A percentile compares a stretch with the other conserved stretches of the same genome.
Conservation (phyloP, 1,140 invertebrate genomes). For the Nasonia vitripennis region DNA sequence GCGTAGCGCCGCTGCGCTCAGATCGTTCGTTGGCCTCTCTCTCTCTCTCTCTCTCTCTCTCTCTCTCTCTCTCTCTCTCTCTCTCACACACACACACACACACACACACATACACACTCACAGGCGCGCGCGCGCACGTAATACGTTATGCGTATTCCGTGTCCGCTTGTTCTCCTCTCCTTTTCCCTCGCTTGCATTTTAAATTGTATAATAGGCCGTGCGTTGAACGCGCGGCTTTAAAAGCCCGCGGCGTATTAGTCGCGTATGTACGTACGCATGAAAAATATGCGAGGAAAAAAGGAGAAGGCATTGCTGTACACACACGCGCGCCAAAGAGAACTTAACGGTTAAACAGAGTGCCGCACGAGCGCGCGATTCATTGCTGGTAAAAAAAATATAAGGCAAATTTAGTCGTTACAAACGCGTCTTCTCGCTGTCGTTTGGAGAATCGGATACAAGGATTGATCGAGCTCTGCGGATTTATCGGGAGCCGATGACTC, state of each 20-base stretch:
- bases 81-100: background rate
- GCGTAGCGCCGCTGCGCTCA: background rate
- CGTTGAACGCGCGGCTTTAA: constrained; percentile 54
- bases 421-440: background rate
- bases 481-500: background rate
- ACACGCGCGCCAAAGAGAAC: background rate
- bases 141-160: constrained; percentile 18
- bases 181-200: constrained; percentile 38
- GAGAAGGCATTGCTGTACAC: background rate
- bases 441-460: background rate
- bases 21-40: constrained; percentile 16
- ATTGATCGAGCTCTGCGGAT: background rate
- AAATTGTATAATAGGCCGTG: constrained; percentile 39
- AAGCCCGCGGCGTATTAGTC: constrained; percentile 48
- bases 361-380: background rate
- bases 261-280: constrained; percentile 55
- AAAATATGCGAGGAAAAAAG: constrained; percentile 22
- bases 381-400: background rate
- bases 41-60: background rate
- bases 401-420: background rate
- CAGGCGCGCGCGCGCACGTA: background rate
- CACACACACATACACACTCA: background rate
- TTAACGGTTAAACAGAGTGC: background rate
- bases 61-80: background rate
- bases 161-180: background rate